These are phyloP conservation scores for Lissocephala sabroskyi DNA, from an alignment of 2,888 invertebrate species.

Conservation along the genomic window DNA sequence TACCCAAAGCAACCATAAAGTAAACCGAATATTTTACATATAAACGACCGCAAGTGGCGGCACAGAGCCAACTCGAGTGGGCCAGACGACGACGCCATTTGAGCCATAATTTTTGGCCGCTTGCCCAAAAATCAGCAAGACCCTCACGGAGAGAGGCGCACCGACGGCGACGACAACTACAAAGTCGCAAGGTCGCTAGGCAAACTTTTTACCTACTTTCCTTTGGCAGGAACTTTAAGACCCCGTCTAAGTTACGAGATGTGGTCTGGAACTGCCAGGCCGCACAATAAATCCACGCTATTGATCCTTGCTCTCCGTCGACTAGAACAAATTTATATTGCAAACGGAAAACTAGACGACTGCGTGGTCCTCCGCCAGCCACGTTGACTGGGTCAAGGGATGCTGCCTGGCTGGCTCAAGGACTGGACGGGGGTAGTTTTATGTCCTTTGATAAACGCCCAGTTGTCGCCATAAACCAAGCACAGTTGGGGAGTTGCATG, in stretches of 20 bases:
- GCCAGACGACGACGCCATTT: slow-evolving; percentile 58
- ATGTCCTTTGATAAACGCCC: slow-evolving; percentile 52
- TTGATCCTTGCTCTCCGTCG: slow-evolving; percentile 62
- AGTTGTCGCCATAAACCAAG: slow-evolving; percentile 55
- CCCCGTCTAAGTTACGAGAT: slow-evolving; percentile 47
- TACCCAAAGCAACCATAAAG: slow-evolving; percentile 61
- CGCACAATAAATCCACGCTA: slow-evolving; percentile 58
- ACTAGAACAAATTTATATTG: slow-evolving; percentile 62
- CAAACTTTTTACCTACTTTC: slow-evolving; percentile 23
- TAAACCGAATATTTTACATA: slow-evolving; percentile 62
- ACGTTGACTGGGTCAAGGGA: no score
- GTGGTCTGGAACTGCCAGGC: slow-evolving; percentile 16
- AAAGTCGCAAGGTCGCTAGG: neutral
- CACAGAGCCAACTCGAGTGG: slow-evolving; percentile 22
- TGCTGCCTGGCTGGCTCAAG: no score
- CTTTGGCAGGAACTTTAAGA: slow-evolving; percentile 40
- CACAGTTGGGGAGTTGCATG: slow-evolving; percentile 38
- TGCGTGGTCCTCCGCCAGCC: neutral
- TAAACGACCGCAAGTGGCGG: slow-evolving; percentile 57
- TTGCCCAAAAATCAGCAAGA: slow-evolving; percentile 33
- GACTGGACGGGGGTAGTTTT: no score
- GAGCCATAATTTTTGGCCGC: slow-evolving; percentile 44
- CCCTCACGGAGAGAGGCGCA: slow-evolving; percentile 28
- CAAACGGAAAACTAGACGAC: slow-evolving; percentile 50
- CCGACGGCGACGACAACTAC: neutral